Conservation (phyloP, 2,888 invertebrate species). For the Steinernema hermaphroditum region DNA sequence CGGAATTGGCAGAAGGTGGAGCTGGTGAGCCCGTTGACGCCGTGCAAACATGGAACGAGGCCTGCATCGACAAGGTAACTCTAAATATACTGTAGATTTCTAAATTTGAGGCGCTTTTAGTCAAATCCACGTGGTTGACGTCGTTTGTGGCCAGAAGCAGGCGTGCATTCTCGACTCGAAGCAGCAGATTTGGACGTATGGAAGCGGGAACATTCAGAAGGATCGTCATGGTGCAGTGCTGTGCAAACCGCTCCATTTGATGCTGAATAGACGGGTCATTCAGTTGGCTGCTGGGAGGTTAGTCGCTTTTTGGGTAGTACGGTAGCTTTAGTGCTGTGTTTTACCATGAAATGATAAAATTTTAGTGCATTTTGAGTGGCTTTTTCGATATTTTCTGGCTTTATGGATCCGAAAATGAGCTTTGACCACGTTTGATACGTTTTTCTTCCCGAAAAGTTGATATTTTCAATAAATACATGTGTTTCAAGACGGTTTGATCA, state of each 20-base stretch:
- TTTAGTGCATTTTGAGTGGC: too few relatives aligned
- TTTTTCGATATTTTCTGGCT: too few relatives aligned
- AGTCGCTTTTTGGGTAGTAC: too few relatives aligned
- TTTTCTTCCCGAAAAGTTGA: too few relatives aligned
- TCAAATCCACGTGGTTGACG: background rate
- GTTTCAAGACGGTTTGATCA: too few relatives aligned
- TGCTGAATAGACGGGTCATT: constrained; percentile 6
- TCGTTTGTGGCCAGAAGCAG: constrained; percentile 2
- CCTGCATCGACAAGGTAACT: background rate
- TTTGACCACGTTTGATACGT: too few relatives aligned
- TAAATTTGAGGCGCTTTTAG: background rate
- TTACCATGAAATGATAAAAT: too few relatives aligned
- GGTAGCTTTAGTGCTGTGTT: too few relatives aligned
- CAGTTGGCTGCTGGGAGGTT: constrained; percentile 9
- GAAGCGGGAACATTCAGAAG: constrained; percentile 1
- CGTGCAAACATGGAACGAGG: constrained; percentile 14
- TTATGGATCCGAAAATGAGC: too few relatives aligned
- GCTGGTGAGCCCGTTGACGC: background rate
- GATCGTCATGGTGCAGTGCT: background rate
- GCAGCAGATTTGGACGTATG: background rate
- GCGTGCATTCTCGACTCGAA: background rate
- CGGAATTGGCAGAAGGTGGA: background rate
- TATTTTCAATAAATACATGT: too few relatives aligned
- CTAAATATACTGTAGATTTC: background rate
- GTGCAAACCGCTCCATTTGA: background rate